Conservation (phyloP, 2,113 vertebrate species). For the Callopanchax toddi region DNA sequence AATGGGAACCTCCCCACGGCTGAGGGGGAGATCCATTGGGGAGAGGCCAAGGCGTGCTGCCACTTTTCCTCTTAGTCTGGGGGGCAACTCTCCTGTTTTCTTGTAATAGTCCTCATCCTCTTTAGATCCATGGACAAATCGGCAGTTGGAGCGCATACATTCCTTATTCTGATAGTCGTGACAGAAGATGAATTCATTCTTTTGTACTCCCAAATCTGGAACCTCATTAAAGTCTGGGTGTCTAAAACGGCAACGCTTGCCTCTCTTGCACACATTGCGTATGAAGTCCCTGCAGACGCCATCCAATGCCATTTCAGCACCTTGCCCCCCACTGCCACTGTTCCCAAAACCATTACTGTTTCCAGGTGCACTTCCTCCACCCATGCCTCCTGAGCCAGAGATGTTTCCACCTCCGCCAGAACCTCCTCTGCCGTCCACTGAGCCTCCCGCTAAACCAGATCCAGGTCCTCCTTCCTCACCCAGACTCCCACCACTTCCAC, state of each 20-base stretch:
- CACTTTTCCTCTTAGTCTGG: slow-evolving; percentile 90
- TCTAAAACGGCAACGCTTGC: slow-evolving; percentile 94
- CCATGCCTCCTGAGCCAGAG: slow-evolving; percentile 72
- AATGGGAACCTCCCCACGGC: slow-evolving; percentile 93
- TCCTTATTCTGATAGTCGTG: slow-evolving; percentile 98
- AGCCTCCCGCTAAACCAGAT: slow-evolving; percentile 68
- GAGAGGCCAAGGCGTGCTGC: slow-evolving; percentile 91
- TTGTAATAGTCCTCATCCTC: slow-evolving; percentile 98
- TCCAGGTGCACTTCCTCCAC: slow-evolving; percentile 77
- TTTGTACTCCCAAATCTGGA: slow-evolving; percentile 92
- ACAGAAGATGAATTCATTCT: slow-evolving; percentile 98
- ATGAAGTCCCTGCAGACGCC: slow-evolving; percentile 95
- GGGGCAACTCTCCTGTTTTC: slow-evolving; percentile 92
- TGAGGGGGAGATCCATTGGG: slow-evolving; percentile 90
- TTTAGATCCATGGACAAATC: slow-evolving; percentile 95
- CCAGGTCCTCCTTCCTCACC: slow-evolving; percentile 74
- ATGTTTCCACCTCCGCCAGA: slow-evolving; percentile 67
- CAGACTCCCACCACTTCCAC: slow-evolving; percentile 69
- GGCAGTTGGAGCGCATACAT: slow-evolving; percentile 91
- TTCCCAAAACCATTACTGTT: slow-evolving; percentile 82
- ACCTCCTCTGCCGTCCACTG: slow-evolving; percentile 65
- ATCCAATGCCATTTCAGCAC: slow-evolving; percentile 74
- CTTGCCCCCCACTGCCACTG: slow-evolving; percentile 61
- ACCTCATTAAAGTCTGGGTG: slow-evolving; percentile 95
- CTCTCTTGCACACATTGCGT: slow-evolving; percentile 94